Base-by-base conservation (phyloP, 2,888 invertebrate species). In the Macropis europaea region DNA sequence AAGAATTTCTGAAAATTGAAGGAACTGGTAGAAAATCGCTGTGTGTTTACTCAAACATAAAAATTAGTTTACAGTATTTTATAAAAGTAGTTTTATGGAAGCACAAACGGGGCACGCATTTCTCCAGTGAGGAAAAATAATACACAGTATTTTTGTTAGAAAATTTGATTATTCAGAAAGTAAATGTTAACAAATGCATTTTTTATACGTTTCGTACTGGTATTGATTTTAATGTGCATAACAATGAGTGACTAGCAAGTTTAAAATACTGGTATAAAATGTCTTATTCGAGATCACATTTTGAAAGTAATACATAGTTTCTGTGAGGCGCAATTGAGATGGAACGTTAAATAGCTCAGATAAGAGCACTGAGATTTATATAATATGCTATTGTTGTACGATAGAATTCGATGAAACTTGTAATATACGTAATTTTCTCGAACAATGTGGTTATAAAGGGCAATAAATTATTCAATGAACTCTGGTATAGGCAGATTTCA, bases 341-440 rank as follows among this genome's bases (percentile, higher is more conserved):
- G 56, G 34, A 26, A 64, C 48, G 17, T 68, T 50, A 64, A 68
- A 48, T 54, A 54, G 48, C 64, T 13, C 6, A 22, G 54, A 63
- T 63, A 68, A 68, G 64, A 1, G 7, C 19, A 1, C 7, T 32
- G 63, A 28, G 34, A 2, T 15, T 34, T 17, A 6, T 48, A 54
- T 28, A 48, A 48, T 47, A 34, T 22, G 36, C 28, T 50, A 50
- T 63, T 53, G 53, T 67, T 50, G 28, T 9, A 40, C 13, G 63
- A 63, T 68, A 56, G 17, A 64, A 56, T 63, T 54, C 22, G 34
- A 64, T 63, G 24, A 17, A 68, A 28, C 64, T 48, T 15, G 47
- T 56, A 68, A 68, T 64, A 42, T 13, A 56, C 40, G 48, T 64
- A 42, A 68, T 64, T 56, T 50, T 7, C 68, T 68, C 28, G 17